These are phyloP conservation scores for Marronus borbonicus DNA, from an alignment of 2,888 invertebrate species.

Conservation along the genomic window DNA sequence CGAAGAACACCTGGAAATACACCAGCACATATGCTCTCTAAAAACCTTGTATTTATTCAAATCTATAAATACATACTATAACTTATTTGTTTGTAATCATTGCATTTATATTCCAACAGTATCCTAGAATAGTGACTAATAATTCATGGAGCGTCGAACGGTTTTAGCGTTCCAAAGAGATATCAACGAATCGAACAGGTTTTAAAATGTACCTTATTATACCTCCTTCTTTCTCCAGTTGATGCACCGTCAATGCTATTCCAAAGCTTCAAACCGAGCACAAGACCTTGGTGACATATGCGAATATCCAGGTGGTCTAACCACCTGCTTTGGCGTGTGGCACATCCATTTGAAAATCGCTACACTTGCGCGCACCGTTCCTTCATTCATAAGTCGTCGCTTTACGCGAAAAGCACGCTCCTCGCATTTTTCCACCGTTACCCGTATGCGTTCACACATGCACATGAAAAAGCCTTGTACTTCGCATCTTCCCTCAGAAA, in stretches of 20 bases:
- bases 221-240: not conserved
- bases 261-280: not conserved
- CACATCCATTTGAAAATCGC: slow-evolving; percentile 49
- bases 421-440: slow-evolving; percentile 8
- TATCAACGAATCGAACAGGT: slow-evolving; percentile 27
- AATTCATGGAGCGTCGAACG: not conserved
- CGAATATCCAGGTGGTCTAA: slow-evolving; percentile 60
- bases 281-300: slow-evolving; percentile 58
- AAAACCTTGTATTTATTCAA: no score
- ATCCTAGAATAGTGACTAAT: no score
- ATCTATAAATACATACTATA: no score
- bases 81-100: no score
- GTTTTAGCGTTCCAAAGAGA: not conserved
- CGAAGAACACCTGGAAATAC: no score
- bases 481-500: slow-evolving; percentile 18
- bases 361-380: slow-evolving; percentile 47
- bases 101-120: no score
- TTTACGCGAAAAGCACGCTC: slow-evolving; percentile 43
- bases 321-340: slow-evolving; percentile 61
- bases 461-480: not conserved
- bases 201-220: slow-evolving; percentile 18
- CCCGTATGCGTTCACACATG: not conserved
- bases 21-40: no score
- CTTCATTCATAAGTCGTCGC: slow-evolving; percentile 42
- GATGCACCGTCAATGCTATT: not conserved